phyloP scores from a whole-genome alignment of 2,888 invertebrate species.

The Ethmia dodecea region DNA sequence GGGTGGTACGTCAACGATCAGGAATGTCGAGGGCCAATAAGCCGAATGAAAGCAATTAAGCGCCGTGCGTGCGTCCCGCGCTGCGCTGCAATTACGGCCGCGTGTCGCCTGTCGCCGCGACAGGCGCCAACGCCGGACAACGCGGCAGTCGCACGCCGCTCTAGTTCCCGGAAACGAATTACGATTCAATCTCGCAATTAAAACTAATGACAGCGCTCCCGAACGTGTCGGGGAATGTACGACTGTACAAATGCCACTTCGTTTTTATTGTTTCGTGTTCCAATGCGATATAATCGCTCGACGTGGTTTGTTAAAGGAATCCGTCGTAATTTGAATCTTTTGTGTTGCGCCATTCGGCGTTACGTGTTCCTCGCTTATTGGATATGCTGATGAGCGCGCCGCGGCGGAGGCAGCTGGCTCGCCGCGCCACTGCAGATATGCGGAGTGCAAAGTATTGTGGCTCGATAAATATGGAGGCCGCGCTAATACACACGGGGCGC shows the following conservation, averaged over 20 bases:
- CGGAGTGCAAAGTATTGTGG: too few relatives aligned
- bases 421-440: too few relatives aligned
- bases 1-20: slow-evolving; percentile 12
- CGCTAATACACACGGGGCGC: too few relatives aligned
- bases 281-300: too few relatives aligned
- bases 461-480: too few relatives aligned
- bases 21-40: slow-evolving; percentile 16
- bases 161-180: slow-evolving; percentile 23
- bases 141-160: slow-evolving; percentile 22
- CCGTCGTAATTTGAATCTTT: too few relatives aligned
- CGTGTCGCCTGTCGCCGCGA: slow-evolving; percentile 8
- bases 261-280: slow-evolving; percentile 2
- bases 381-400: too few relatives aligned
- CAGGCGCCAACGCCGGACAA: slow-evolving; percentile 5
- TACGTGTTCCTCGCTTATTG: too few relatives aligned
- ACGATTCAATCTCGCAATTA: slow-evolving; percentile 31
- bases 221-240: not conserved
- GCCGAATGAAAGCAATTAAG: slow-evolving; percentile 23
- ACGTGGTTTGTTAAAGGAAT: too few relatives aligned
- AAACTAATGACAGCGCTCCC: slow-evolving; percentile 15
- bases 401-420: not conserved
- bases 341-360: too few relatives aligned
- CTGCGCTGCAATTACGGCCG: slow-evolving; percentile 5
- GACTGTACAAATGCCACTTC: not conserved
- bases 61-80: not conserved